A percentile compares a stretch with the other conserved stretches of the same genome.
Conservation (phyloP, 2,797 vertebrate species). For the Ficedula albicollis region DNA sequence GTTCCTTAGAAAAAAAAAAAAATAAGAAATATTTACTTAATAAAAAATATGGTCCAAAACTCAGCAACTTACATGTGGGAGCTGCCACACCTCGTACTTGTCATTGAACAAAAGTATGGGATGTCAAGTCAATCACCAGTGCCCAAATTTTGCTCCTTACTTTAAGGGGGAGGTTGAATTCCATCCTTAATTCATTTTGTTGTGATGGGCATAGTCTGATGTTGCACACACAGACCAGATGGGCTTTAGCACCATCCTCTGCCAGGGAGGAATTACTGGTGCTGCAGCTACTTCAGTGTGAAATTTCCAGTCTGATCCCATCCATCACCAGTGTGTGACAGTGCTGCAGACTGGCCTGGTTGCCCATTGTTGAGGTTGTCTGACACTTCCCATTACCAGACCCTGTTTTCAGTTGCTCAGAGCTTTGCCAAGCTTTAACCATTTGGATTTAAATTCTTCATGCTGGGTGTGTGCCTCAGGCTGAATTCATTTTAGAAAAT, state of each 20-base stretch:
- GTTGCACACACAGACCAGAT: not conserved
- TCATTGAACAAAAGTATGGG: not conserved
- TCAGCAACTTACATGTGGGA: not conserved
- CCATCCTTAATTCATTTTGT: not conserved
- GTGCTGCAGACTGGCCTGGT: not conserved
- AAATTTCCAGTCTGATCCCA: conserved; percentile 52
- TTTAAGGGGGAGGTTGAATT: not conserved
- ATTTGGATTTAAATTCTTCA: conserved; percentile 55
- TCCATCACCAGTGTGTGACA: not conserved
- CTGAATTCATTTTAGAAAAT: conserved; percentile 35
- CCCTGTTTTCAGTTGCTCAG: conserved; percentile 50
- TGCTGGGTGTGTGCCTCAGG: conserved; percentile 40
- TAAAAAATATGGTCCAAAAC: not conserved
- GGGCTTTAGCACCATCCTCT: not conserved
- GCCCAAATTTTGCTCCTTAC: not conserved
- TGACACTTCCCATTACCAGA: conserved; percentile 64
- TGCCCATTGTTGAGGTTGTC: conserved; percentile 28
- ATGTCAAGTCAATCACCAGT: not conserved
- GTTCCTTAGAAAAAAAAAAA: not conserved
- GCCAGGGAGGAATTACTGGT: not conserved
- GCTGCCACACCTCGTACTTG: not conserved
- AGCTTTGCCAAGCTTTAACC: conserved; percentile 38
- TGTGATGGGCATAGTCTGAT: not conserved
- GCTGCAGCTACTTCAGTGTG: conserved; percentile 46
- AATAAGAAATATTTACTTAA: not conserved